These are phyloP conservation scores for Myiopsitta monachus DNA, from an alignment of 2,113 vertebrate species.

Conservation along the genomic window DNA sequence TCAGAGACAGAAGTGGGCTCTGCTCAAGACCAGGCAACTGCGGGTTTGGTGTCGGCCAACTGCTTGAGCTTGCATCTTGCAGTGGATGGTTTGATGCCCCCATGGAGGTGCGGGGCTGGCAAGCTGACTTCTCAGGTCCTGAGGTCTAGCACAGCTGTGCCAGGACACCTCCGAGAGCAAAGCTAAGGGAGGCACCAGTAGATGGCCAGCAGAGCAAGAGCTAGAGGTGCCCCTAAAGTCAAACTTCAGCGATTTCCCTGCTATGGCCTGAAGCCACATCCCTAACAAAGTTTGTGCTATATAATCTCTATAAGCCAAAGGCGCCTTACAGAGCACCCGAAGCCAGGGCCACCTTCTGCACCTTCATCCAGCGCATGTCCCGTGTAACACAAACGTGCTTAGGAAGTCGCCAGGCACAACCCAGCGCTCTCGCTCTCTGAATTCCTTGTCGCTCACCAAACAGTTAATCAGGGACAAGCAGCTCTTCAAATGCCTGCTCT, in stretches of 20 bases:
- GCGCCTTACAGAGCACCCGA: background rate
- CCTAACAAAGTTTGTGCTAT: background rate
- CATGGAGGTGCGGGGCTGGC: fast-evolving
- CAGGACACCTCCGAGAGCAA: background rate
- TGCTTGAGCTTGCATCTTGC: background rate
- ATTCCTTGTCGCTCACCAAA: background rate
- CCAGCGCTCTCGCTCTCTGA: background rate
- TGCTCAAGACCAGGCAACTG: background rate
- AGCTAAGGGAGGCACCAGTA: background rate
- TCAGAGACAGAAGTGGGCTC: background rate
- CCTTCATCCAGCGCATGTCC: fast-evolving
- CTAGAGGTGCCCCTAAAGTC: background rate
- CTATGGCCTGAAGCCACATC: background rate
- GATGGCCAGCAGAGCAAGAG: background rate
- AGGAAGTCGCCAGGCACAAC: background rate
- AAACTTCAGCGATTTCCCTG: background rate
- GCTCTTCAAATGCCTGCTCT: background rate
- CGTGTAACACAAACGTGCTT: background rate
- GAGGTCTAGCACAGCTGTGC: background rate
- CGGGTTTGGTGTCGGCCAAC: background rate
- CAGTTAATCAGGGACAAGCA: background rate
- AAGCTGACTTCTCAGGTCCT: background rate
- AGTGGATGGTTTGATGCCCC: background rate
- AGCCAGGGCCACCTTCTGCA: background rate
- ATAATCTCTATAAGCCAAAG: background rate